Base-by-base conservation (phyloP, 2,797 vertebrate species). In the Aphelocoma californica region DNA sequence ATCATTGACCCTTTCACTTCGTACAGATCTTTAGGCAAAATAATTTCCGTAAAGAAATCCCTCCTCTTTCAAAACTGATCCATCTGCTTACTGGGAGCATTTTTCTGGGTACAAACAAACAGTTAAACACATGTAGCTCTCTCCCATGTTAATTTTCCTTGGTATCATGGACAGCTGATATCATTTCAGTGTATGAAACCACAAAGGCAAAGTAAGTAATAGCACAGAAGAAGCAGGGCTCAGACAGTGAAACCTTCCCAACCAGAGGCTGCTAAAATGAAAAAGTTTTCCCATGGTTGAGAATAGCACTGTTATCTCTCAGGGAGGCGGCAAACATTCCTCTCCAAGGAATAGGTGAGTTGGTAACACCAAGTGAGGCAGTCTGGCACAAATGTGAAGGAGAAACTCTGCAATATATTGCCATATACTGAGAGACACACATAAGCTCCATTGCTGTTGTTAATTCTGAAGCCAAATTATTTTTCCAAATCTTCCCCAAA, bases 401-500 rank as follows among this genome's bases (percentile, higher is more conserved):
- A 84, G 18, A 88, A 88, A 38, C 1, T 2, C 66, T 53, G 5
- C 50, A 42, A 16, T 16, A 44, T 32, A 58, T 62, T 93, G 92
- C 81, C 51, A 32, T 89, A 64, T 50, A 81, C 56, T 72, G 58
- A 92, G 86, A 95, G 53, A 90, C 80, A 77, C 74, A 86, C 77
- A 90, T 81, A 95, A 96, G 60, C 78, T 95, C 93, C 82, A 31
- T 74, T 50, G 42, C 67, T 64, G 71, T 48, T 45, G 66, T 48
- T 95, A 81, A 95, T 91, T 95, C 96, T 95, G 78, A 87, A 95
- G 78, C 21, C 7, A 97, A 88, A 93, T 66, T 88, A 90, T 96
- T 97, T 95, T 96, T 96, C 95, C 94, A 96, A 97, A 90, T 81
- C 32, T 31, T 96, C 91, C 81, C 83, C 78, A 95, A 95, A 95